These are phyloP conservation scores for Neuroterus valhalla DNA, from an alignment of 1,140 invertebrate species.

Conservation along the genomic window DNA sequence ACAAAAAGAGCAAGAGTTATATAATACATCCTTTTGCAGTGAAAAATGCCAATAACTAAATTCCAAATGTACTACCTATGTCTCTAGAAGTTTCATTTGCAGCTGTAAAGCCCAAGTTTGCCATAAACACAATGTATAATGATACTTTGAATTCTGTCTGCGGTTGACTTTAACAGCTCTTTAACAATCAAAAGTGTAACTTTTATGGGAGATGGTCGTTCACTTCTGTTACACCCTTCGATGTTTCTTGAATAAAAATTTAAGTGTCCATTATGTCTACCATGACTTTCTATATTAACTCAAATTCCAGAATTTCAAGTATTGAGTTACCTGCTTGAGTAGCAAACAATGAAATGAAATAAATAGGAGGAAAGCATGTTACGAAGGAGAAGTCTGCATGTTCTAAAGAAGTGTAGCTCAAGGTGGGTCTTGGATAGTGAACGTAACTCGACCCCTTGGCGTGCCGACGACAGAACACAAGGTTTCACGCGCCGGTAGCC, in stretches of 20 bases:
- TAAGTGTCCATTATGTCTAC: neutral
- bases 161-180: constrained; percentile 3
- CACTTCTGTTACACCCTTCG: constrained; percentile 4
- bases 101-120: neutral
- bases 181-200: constrained; percentile 24
- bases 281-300: neutral
- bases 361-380: neutral
- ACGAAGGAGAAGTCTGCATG: neutral
- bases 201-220: neutral
- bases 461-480: constrained; percentile 17
- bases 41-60: too few relatives aligned
- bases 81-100: constrained; percentile 19
- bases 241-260: neutral
- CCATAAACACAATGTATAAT: constrained; percentile 2
- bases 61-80: too few relatives aligned
- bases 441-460: constrained; percentile 3
- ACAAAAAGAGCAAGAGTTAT: neutral
- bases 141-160: constrained; percentile 12
- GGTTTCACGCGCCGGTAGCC: constrained; percentile 25
- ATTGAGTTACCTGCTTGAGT: neutral
- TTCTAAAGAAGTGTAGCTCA: neutral
- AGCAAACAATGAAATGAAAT: neutral
- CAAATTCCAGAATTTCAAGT: neutral
- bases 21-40: too few relatives aligned
- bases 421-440: constrained; percentile 3